These are phyloP conservation scores for Neomorphus geoffroyi DNA, from an alignment of 2,797 vertebrate species.

Conservation along the genomic window DNA sequence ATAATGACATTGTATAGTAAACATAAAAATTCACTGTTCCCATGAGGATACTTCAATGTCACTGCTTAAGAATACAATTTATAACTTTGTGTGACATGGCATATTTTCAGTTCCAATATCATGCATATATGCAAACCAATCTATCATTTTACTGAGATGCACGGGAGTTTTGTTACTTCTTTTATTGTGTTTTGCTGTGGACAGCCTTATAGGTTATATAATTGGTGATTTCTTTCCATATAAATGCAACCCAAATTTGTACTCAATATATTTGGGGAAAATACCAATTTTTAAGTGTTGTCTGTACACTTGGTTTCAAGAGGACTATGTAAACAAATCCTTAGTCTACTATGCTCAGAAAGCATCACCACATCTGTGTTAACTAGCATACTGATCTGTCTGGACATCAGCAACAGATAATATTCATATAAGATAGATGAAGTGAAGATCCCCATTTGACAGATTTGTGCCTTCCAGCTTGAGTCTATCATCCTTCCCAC, in stretches of 20 bases:
- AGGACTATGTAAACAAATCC: not conserved
- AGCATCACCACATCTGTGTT: not conserved
- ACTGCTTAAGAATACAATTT: not conserved
- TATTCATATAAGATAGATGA: not conserved
- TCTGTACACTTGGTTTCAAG: not conserved
- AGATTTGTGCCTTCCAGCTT: constrained; percentile 51
- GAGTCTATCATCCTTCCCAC: constrained; percentile 34
- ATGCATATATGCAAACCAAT: not conserved
- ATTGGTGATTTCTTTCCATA: not conserved
- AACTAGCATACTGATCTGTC: not conserved
- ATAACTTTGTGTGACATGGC: not conserved
- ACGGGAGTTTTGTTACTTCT: not conserved
- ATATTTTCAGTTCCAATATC: not conserved
- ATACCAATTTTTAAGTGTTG: not conserved
- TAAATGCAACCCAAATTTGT: not conserved
- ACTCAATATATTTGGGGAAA: not conserved
- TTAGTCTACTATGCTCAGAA: not conserved
- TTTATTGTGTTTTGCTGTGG: not conserved
- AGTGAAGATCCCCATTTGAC: constrained; percentile 17
- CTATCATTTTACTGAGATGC: not conserved
- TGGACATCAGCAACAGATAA: not conserved
- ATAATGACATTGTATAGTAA: not conserved
- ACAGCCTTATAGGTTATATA: not conserved
- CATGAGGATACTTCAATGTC: not conserved
- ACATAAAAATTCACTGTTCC: not conserved